These are phyloP conservation scores for Trinorchestia longiramus DNA, from an alignment of 1,140 invertebrate species.

Conservation along the genomic window DNA sequence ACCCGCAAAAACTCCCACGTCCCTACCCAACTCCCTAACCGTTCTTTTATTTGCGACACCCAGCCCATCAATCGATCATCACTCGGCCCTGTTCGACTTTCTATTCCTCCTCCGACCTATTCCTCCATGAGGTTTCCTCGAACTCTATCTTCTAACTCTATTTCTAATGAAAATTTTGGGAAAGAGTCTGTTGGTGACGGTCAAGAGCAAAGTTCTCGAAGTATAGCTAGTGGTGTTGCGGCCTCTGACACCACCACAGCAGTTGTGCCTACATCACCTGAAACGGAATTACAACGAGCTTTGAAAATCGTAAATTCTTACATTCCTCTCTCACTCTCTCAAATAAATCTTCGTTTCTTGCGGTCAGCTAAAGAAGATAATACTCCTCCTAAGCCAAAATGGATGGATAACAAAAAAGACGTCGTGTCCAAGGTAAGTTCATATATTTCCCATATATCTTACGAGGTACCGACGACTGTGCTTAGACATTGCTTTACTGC, in stretches of 20 bases:
- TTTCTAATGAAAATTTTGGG: neutral
- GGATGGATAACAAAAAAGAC: constrained; percentile 54
- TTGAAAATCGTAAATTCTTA: constrained; percentile 46
- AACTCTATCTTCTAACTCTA: constrained; percentile 31
- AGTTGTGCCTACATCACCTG: neutral
- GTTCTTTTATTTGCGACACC: neutral
- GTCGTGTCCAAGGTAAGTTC: constrained; percentile 54
- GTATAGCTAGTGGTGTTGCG: neutral
- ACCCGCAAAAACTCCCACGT: neutral
- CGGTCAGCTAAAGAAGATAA: neutral
- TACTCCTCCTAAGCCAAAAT: constrained; percentile 32
- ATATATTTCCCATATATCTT: neutral
- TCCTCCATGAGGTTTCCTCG: constrained; percentile 19
- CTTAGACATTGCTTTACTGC: neutral
- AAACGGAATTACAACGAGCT: constrained; percentile 51
- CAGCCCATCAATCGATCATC: neutral
- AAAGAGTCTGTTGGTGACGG: neutral
- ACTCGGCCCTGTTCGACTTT: neutral
- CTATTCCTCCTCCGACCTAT: neutral
- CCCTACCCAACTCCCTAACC: neutral
- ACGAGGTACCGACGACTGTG: neutral
- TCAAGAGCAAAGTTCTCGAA: neutral
- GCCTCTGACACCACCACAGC: neutral
- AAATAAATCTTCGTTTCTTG: constrained; percentile 51
- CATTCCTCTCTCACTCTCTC: constrained; percentile 55